These are phyloP conservation scores for Melanogrammus aeglefinus DNA, from an alignment of 2,797 vertebrate species.

Conservation along the genomic window DNA sequence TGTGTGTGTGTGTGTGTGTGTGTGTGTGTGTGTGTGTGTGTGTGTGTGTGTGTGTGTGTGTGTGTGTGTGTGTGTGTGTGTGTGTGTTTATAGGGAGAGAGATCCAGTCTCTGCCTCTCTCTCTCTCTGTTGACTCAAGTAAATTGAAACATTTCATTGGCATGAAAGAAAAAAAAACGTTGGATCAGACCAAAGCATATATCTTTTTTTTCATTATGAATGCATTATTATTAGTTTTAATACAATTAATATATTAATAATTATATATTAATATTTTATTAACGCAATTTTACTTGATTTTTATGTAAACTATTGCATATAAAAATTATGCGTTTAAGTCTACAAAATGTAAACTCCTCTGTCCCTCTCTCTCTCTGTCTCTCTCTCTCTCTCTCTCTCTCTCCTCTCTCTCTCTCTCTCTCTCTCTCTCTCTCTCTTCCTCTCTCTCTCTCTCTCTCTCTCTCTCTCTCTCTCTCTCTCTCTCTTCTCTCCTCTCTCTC, in stretches of 20 bases:
- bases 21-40: no score
- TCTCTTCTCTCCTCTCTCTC: background rate
- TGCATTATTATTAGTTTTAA: background rate
- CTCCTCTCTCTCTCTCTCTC: conserved; percentile 15
- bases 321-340: background rate
- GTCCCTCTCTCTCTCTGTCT: conserved; percentile 16
- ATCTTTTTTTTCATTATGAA: background rate
- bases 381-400: conserved; percentile 17
- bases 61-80: background rate
- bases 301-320: background rate
- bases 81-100: background rate
- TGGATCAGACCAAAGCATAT: background rate
- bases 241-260: background rate
- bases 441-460: conserved; percentile 26
- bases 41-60: background rate
- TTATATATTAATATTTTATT: background rate
- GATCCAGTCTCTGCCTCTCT: background rate
- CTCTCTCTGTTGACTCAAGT: background rate
- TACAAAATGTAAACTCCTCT: background rate
- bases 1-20: no score
- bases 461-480: background rate
- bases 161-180: background rate
- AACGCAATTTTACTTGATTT: background rate
- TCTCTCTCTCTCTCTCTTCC: background rate
- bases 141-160: background rate